These are phyloP conservation scores for Drosophila kanapiae DNA, from an alignment of 1,140 invertebrate species.

Conservation along the genomic window DNA sequence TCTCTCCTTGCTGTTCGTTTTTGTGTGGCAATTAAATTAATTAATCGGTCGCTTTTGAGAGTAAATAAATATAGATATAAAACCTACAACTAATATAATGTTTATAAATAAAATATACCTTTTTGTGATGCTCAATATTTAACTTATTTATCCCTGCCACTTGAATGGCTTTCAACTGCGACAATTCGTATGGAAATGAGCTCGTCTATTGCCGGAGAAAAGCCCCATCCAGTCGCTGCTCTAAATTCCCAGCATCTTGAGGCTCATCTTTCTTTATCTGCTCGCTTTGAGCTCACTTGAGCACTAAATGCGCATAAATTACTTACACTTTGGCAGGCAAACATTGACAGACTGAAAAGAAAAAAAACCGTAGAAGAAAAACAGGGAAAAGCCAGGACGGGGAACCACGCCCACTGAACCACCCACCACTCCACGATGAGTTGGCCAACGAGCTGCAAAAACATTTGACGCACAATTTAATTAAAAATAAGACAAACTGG, in stretches of 20 bases:
- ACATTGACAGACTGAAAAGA: slow-evolving; percentile 67
- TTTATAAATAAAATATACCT: neutral
- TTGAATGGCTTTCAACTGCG: slow-evolving; percentile 9
- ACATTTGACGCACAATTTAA: slow-evolving; percentile 82
- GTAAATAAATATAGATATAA: neutral
- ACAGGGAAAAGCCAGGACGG: neutral
- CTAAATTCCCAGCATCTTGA: slow-evolving; percentile 35
- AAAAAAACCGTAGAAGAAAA: slow-evolving; percentile 10
- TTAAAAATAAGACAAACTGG: slow-evolving; percentile 69
- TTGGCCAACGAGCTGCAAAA: slow-evolving; percentile 72
- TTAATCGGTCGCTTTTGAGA: neutral
- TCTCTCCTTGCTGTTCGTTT: neutral
- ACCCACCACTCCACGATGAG: slow-evolving; percentile 2
- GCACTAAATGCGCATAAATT: slow-evolving; percentile 83
- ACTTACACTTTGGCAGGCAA: slow-evolving; percentile 81
- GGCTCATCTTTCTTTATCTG: slow-evolving; percentile 50
- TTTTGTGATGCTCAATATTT: neutral
- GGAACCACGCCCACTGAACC: slow-evolving; percentile 35
- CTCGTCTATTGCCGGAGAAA: neutral
- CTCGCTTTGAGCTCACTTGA: slow-evolving; percentile 75
- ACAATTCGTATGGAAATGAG: slow-evolving; percentile 32
- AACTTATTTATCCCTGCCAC: neutral
- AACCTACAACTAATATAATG: neutral
- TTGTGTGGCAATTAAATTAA: neutral
- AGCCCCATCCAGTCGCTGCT: neutral